These are phyloP conservation scores for Ancistrus triradiatus DNA, from an alignment of 2,113 vertebrate species.

Conservation along the genomic window DNA sequence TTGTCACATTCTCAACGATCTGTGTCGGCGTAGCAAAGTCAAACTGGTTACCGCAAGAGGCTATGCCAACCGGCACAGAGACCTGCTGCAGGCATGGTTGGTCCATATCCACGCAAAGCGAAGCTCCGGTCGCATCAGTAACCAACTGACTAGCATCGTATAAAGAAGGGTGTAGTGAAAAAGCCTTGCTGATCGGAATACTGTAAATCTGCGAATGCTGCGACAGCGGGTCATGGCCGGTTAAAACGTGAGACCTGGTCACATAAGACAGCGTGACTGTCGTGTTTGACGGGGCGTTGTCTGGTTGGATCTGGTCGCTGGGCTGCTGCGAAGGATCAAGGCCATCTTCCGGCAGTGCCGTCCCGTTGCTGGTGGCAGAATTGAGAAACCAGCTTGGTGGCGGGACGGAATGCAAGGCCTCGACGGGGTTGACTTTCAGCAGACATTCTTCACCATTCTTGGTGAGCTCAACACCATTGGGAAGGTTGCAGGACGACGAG, in stretches of 20 bases:
- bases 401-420: constrained; percentile 54
- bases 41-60: constrained; percentile 49
- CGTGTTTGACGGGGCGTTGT: constrained; percentile 69
- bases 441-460: constrained; percentile 57
- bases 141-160: constrained; percentile 50
- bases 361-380: constrained; percentile 46
- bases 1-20: constrained; percentile 41
- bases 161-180: constrained; percentile 53
- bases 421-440: constrained; percentile 48
- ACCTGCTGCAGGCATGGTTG: constrained; percentile 56
- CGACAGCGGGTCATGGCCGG: constrained; percentile 53
- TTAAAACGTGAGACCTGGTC: constrained; percentile 68
- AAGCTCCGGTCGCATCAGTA: constrained; percentile 38
- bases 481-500: constrained; percentile 54
- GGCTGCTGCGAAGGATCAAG: constrained; percentile 47
- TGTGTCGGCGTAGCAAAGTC: constrained; percentile 50
- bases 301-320: constrained; percentile 64
- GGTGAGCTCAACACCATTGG: constrained; percentile 60
- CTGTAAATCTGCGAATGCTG: constrained; percentile 51
- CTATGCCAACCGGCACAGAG: constrained; percentile 51
- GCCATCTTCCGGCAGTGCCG: constrained; percentile 51
- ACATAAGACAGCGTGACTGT: constrained; percentile 74
- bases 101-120: constrained; percentile 43
- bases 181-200: constrained; percentile 54
- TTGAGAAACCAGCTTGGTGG: constrained; percentile 59